Evolutionary conservation across 2,888 invertebrate genomes (phyloP).

Genomic region (Drosophila formosana): DNA sequence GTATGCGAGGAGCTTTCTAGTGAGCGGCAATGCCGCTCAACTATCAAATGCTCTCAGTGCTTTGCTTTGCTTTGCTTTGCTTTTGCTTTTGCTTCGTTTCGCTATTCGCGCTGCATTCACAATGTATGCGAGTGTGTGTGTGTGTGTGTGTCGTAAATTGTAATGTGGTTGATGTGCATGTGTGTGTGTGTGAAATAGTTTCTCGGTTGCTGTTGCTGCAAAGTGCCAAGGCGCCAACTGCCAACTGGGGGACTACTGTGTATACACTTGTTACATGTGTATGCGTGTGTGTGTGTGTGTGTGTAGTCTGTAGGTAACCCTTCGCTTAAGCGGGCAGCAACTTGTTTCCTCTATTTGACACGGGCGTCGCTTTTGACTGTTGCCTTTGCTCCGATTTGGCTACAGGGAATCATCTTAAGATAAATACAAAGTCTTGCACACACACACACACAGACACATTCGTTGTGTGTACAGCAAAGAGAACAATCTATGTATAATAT

Average conservation of each 20-base stretch:
- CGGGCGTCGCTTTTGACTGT: constrained; percentile 55
- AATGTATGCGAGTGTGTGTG: constrained; percentile 12
- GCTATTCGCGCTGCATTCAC: constrained; percentile 52
- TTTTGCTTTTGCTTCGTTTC: constrained; percentile 41
- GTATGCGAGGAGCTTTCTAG: constrained; percentile 50
- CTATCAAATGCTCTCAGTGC: constrained; percentile 55
- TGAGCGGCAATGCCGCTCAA: constrained; percentile 43
- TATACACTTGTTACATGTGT: not conserved
- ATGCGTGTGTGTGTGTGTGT: constrained; percentile 10
- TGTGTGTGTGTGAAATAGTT: constrained; percentile 64
- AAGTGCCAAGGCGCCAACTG: constrained; percentile 69
- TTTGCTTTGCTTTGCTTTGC: constrained; percentile 32
- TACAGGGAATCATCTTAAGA: constrained; percentile 57
- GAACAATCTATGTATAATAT: constrained; percentile 9
- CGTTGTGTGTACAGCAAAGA: constrained; percentile 2
- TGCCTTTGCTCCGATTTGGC: constrained; percentile 58
- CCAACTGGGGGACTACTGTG: constrained; percentile 48
- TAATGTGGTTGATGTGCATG: constrained; percentile 40
- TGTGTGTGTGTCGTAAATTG: constrained; percentile 48
- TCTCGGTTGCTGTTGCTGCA: constrained; percentile 63
- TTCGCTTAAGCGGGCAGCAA: constrained; percentile 54
- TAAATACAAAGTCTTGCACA: constrained; percentile 40
- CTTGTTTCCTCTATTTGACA: constrained; percentile 80
- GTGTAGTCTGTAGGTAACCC: constrained; percentile 53
- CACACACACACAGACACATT: not conserved